A percentile compares a stretch with the other conserved stretches of the same genome.
Evolutionary conservation across 2,113 vertebrate species (phyloP).

Genomic region (Nesoenas mayeri): DNA sequence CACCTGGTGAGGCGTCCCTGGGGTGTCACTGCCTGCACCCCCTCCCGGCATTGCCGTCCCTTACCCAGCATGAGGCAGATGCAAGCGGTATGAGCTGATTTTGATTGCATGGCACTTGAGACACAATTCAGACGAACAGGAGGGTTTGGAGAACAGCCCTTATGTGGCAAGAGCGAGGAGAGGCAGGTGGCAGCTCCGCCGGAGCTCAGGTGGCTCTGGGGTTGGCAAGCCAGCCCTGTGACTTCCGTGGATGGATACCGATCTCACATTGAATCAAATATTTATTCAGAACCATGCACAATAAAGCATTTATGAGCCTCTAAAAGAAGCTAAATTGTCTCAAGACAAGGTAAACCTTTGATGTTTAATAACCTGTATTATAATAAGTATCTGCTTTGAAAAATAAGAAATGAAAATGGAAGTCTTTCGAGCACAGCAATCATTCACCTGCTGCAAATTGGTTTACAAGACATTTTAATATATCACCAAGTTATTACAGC

Average conservation of each 20-base stretch:
- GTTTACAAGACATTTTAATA: slow-evolving; percentile 37
- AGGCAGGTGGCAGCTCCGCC: background rate
- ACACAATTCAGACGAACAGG: background rate
- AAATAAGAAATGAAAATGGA: slow-evolving; percentile 15
- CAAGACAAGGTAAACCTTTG: slow-evolving; percentile 64
- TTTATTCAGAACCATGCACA: slow-evolving; percentile 50
- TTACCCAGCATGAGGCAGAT: background rate
- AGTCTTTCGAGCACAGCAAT: slow-evolving; percentile 23
- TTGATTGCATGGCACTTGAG: background rate
- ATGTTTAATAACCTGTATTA: slow-evolving; percentile 66
- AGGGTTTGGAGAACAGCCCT: fast-evolving
- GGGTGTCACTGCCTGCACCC: background rate
- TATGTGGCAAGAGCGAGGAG: background rate
- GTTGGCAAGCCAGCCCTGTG: background rate
- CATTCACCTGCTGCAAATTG: slow-evolving; percentile 56
- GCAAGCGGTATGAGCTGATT: fast-evolving
- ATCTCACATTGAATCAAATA: background rate
- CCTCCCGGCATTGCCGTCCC: fast-evolving
- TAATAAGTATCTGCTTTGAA: slow-evolving; percentile 41
- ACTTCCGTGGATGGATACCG: background rate
- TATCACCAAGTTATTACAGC: background rate
- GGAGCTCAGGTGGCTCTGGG: fast-evolving
- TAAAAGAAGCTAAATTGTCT: slow-evolving; percentile 62
- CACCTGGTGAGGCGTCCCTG: fast-evolving
- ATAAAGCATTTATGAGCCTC: slow-evolving; percentile 64